phyloP scores from a whole-genome alignment of 2,113 vertebrate species.

The Nestor notabilis region DNA sequence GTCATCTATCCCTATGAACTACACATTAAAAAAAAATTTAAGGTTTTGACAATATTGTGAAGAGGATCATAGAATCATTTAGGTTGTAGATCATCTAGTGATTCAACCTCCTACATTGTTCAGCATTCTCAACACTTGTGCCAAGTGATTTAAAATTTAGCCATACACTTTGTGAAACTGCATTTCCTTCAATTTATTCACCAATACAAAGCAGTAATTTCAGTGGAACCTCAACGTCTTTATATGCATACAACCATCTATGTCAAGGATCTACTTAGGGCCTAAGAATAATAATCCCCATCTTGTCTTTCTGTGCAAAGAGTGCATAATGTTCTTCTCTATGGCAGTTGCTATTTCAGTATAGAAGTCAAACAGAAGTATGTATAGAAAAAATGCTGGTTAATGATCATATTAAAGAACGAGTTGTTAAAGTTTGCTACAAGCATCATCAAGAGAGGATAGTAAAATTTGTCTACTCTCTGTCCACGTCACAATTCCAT shows the following conservation, averaged over 20 bases:
- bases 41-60: not conserved
- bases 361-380: not conserved
- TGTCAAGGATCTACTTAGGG: not conserved
- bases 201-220: not conserved
- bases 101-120: not conserved
- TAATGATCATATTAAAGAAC: not conserved
- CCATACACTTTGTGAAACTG: not conserved
- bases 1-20: not conserved
- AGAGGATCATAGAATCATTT: not conserved
- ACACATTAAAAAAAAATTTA: not conserved
- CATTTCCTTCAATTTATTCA: not conserved
- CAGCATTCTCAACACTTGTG: not conserved
- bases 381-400: not conserved
- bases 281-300: not conserved
- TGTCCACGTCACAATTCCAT: not conserved
- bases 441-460: not conserved
- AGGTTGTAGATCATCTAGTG: not conserved
- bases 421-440: not conserved
- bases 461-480: not conserved
- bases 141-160: accelerated
- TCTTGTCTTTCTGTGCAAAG: not conserved
- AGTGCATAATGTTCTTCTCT: not conserved
- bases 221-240: not conserved
- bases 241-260: accelerated
- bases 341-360: not conserved